phyloP scores from a whole-genome alignment of 2,113 vertebrate genomes.

The Meleagris gallopavo region DNA sequence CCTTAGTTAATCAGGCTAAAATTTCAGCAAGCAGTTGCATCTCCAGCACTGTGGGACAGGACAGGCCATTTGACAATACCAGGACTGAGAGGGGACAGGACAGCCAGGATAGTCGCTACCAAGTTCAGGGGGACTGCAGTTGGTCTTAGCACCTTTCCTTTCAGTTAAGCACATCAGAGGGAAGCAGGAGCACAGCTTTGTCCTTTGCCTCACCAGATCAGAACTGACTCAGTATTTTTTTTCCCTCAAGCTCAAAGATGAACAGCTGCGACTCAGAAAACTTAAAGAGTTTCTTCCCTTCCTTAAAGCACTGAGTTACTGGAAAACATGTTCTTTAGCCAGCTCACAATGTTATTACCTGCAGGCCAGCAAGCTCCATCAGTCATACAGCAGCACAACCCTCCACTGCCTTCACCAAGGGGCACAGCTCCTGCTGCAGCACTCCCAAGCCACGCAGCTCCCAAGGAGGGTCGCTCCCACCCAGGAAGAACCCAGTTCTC shows the following conservation, averaged over 20 bases:
- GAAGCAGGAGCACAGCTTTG: not conserved
- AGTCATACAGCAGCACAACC: fast-evolving
- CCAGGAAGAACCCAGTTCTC: not conserved
- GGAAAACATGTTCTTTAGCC: not conserved
- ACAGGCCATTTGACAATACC: not conserved
- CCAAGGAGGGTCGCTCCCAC: not conserved
- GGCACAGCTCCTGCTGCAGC: fast-evolving
- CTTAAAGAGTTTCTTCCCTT: not conserved
- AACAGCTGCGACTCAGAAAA: not conserved
- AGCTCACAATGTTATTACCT: not conserved
- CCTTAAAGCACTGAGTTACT: not conserved
- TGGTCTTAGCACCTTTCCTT: not conserved
- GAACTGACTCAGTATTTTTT: not conserved
- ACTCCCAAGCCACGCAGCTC: not conserved
- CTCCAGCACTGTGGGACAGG: not conserved
- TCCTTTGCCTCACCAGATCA: not conserved
- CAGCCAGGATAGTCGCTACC: not conserved
- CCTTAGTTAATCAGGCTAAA: not conserved
- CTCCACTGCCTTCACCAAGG: not conserved
- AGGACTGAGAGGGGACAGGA: no score
- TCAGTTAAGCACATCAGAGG: not conserved
- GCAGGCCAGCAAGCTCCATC: not conserved
- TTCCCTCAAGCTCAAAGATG: not conserved
- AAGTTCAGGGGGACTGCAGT: not conserved
- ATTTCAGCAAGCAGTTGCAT: not conserved